phyloP scores from a whole-genome alignment of 2,797 vertebrate genomes.

The Neostethus bicornis region DNA sequence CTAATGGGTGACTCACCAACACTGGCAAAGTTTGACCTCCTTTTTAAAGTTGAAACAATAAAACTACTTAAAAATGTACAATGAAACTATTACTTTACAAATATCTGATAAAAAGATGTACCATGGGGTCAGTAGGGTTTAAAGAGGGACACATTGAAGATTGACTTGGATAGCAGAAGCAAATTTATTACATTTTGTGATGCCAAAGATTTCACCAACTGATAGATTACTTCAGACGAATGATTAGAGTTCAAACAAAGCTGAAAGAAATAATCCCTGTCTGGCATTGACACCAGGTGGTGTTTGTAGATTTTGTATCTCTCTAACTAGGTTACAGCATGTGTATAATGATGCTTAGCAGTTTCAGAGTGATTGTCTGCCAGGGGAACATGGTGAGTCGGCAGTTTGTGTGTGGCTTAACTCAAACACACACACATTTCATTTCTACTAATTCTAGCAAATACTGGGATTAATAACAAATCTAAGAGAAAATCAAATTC shows the following conservation, averaged over 20 bases:
- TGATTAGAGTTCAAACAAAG: slow-evolving; percentile 26
- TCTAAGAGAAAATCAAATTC: neutral
- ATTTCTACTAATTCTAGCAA: slow-evolving; percentile 24
- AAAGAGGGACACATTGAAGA: slow-evolving; percentile 20
- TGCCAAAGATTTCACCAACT: slow-evolving; percentile 22
- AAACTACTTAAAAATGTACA: slow-evolving; percentile 40
- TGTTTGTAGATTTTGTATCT: slow-evolving; percentile 38
- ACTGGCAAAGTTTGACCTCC: too few relatives aligned
- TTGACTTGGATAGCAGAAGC: slow-evolving; percentile 13
- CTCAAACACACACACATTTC: slow-evolving; percentile 37
- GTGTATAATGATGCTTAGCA: slow-evolving; percentile 38
- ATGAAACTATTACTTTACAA: too few relatives aligned
- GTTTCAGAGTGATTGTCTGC: slow-evolving; percentile 38
- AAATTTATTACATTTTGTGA: neutral
- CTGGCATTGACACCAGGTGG: slow-evolving; percentile 42
- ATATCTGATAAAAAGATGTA: too few relatives aligned
- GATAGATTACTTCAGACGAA: slow-evolving; percentile 24
- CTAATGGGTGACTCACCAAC: too few relatives aligned
- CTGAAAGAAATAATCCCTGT: slow-evolving; percentile 23
- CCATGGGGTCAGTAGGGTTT: slow-evolving; percentile 3
- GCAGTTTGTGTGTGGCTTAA: slow-evolving; percentile 31
- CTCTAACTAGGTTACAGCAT: slow-evolving; percentile 64
- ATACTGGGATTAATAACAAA: slow-evolving; percentile 10
- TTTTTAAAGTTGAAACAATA: slow-evolving; percentile 43
- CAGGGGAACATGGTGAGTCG: slow-evolving; percentile 47